These are phyloP conservation scores for Phrynosoma platyrhinos DNA, from an alignment of 2,113 vertebrate species.

Conservation along the genomic window DNA sequence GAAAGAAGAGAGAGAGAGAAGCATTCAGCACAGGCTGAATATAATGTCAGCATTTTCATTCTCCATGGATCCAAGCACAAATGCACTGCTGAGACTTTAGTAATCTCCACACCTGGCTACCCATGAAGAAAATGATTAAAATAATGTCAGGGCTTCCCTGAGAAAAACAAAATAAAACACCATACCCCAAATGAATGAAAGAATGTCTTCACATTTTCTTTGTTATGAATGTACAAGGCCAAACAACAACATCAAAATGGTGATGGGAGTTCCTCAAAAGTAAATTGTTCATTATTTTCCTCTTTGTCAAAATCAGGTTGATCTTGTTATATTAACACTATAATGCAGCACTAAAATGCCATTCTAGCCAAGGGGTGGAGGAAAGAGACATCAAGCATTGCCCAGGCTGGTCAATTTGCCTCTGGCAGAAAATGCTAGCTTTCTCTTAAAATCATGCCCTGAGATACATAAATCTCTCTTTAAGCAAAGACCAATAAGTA, in stretches of 20 bases:
- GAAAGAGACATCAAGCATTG: not conserved
- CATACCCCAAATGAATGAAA: slow-evolving; percentile 48
- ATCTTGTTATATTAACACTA: not conserved
- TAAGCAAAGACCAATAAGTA: too few species aligned
- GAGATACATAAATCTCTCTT: not conserved
- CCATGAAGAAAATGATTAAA: slow-evolving; percentile 79
- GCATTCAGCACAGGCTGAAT: slow-evolving; percentile 39
- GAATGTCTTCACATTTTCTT: slow-evolving; percentile 33
- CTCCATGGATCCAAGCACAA: slow-evolving; percentile 69
- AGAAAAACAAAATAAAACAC: slow-evolving; percentile 63
- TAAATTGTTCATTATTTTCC: slow-evolving; percentile 39
- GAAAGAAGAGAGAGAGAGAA: slow-evolving; percentile 55
- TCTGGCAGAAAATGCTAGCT: not conserved
- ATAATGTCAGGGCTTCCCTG: slow-evolving; percentile 74
- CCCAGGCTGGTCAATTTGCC: not conserved
- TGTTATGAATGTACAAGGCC: too few species aligned
- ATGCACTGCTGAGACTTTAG: slow-evolving; percentile 66
- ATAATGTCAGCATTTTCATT: slow-evolving; percentile 70
- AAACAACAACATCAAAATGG: not conserved
- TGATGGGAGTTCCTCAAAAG: not conserved
- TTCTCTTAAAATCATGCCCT: not conserved
- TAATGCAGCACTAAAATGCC: slow-evolving; percentile 15
- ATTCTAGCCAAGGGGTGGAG: not conserved
- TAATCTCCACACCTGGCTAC: slow-evolving; percentile 74
- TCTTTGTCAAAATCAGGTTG: slow-evolving; percentile 34